Evolutionary conservation across 2,888 invertebrate genomes (phyloP), one percentile per base, ranked within the genome.

Genomic region (Scelioninae gen. 1): DNA sequence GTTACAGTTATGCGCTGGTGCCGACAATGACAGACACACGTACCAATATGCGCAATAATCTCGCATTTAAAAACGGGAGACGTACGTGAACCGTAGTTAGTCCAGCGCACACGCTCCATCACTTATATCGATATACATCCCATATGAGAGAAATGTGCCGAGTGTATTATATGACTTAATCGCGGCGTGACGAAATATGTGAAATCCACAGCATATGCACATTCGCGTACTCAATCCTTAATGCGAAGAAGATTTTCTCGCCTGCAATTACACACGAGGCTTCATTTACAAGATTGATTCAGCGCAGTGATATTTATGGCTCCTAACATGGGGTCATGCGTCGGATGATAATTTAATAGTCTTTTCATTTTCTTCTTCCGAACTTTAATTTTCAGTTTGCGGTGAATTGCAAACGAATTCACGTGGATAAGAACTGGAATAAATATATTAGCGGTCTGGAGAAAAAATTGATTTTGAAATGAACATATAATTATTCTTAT

Each of bases 101-200:
- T 10, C 5, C 43, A 11, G 15, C 66, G 66, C 58, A n/a, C 58
- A 31, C 69, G 55, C 55, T 45, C 55, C 38, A 45, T 45, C 74
- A 55, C 62, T 53, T 11, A 11, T 60, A 76, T 68, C 68, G 62
- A 77, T 77, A 77, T 29, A 53, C 51, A 47, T 56, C 13, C 38
- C 45, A 38, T 29, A 38, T 43, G n/a, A n/a, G 68, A 45, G 68
- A 77, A 77, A 62, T 23, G 62, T 40, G 58, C 65, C 49, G 60
- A 58, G 66, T 51, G 11, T 16, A 51, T 77, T n/a, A n/a, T 69
- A 55, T 53, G 31, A 63, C 34, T 77, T 9, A 45, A 68, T 60
- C 60, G 51, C 58, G 34, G 23, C 68, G 63, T 77, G 68, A 77
- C 77, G 77, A 77, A 77, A 77, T 62, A 55, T 53, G 76, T 32